Percentiles rank a stretch among this genome's conserved stretches.
Evolutionary conservation across 2,113 vertebrate species (phyloP).

Genomic region (Chaenogobius annularis): DNA sequence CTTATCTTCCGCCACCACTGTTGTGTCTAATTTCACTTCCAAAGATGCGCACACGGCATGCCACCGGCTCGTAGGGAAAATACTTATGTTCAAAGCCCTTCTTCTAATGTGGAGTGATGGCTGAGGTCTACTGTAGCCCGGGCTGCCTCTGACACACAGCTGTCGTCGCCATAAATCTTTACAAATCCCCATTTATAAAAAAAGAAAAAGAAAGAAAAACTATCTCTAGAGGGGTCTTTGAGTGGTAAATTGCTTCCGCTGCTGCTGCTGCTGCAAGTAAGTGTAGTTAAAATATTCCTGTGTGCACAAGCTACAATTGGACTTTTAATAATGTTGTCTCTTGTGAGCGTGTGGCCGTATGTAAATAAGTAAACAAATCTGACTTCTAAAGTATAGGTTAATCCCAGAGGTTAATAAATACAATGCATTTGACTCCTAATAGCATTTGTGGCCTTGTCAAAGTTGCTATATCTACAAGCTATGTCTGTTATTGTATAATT

Average conservation of each 20-base stretch:
- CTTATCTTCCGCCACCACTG: conserved; percentile 69
- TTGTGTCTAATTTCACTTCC: conserved; percentile 78
- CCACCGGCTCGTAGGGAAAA: conserved; percentile 74
- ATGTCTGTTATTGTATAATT: conserved; percentile 70
- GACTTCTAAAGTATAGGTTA: conserved; percentile 63
- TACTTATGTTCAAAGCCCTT: conserved; percentile 80
- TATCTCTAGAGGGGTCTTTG: conserved; percentile 58
- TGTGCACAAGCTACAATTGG: conserved; percentile 19
- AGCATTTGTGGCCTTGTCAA: conserved; percentile 55
- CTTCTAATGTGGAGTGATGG: conserved; percentile 77
- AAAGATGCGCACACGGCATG: conserved; percentile 74
- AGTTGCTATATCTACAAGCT: conserved; percentile 61
- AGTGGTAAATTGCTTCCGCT: conserved; percentile 66
- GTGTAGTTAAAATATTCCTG: conserved; percentile 36
- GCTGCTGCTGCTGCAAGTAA: conserved; percentile 41
- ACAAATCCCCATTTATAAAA: conserved; percentile 65
- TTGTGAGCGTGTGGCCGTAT: conserved; percentile 50
- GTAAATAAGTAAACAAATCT: conserved; percentile 62
- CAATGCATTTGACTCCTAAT: conserved; percentile 61
- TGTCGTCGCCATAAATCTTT: conserved; percentile 78
- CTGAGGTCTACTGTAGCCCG: conserved; percentile 66
- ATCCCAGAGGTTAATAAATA: conserved; percentile 77
- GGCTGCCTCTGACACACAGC: conserved; percentile 78
- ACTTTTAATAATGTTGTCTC: conserved; percentile 34
- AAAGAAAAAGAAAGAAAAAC: conserved; percentile 26